Base-by-base conservation (phyloP, 2,797 vertebrate species). In the Gorsachius magnificus region DNA sequence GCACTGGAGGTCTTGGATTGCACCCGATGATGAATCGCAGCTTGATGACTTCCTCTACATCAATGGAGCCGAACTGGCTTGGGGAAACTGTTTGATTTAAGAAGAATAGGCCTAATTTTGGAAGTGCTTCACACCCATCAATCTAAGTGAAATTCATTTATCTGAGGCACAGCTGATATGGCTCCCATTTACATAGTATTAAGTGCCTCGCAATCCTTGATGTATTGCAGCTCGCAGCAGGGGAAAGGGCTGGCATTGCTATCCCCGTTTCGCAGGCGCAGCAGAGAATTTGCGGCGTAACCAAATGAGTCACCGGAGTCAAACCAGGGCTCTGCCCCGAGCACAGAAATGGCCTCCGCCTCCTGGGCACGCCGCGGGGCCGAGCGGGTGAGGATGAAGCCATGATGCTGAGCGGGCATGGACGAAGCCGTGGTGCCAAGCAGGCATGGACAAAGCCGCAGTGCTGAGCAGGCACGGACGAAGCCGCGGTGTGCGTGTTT, bases 41-140 rank as follows among this genome's bases (percentile, higher is more conserved):
- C 92, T 94, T 96, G 96, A 97, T 96, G 96, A 95, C 93, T 96
- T 96, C 95, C 95, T 93, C 92, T 95, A 82, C 95, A 80, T 96
- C 95, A 93, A 45, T 69, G 93, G 96, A 97, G 94, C 95, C 70
- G 94, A 96, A 96, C 96, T 83, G 93, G 94, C 96, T 96, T 94
- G 96, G 91, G 93, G 94, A 97, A 97, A 97, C 95, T 95, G 95
- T 95, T 96, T 96, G 96, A 95, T 96, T 95, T 95, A 97, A 96
- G 93, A 95, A 97, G 95, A 95, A 95, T 96, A 90, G 93, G 93
- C 89, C 94, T 96, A 96, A 96, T 96, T 96, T 95, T 97, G 96
- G 96, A 96, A 96, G 96, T 94, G 95, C 96, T 97, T 95, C 95
- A 96, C 91, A 90, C 93, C 94, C 96, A 96, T 96, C 96, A 95